Percentiles rank a stretch among this genome's conserved stretches.
Conservation (phyloP, 2,113 vertebrate species). For the Crotalus viridis region DNA sequence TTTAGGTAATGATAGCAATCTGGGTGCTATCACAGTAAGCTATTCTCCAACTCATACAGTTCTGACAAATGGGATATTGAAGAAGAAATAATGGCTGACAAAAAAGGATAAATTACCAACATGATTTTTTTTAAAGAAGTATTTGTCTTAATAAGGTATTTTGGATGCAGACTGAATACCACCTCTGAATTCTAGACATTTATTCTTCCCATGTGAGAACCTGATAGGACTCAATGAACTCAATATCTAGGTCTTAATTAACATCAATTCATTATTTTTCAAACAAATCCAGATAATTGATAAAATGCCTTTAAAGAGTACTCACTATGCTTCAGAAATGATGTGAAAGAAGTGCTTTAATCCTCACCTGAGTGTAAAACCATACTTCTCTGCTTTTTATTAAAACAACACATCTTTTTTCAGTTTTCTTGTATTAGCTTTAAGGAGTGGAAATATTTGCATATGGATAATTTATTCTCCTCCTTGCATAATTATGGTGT, state of each 20-base stretch:
- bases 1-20: background rate
- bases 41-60: background rate
- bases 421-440: background rate
- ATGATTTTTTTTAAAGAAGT: background rate
- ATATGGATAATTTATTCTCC: background rate
- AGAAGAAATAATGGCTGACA: background rate
- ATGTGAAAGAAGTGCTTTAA: background rate
- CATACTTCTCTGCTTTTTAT: background rate
- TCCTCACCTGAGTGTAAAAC: background rate
- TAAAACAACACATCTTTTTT: background rate
- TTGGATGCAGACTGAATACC: background rate
- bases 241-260: no score
- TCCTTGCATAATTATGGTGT: background rate
- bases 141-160: background rate
- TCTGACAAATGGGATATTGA: background rate
- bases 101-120: background rate
- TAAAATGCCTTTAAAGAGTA: background rate
- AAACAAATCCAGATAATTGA: background rate
- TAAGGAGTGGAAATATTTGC: background rate
- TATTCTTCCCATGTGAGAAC: background rate
- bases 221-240: background rate
- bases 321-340: background rate
- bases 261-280: background rate
- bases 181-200: background rate
- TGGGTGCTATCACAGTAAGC: background rate